These are phyloP conservation scores for Rousettus madagascariensis DNA, from an alignment of 2,797 vertebrate species.

Conservation along the genomic window DNA sequence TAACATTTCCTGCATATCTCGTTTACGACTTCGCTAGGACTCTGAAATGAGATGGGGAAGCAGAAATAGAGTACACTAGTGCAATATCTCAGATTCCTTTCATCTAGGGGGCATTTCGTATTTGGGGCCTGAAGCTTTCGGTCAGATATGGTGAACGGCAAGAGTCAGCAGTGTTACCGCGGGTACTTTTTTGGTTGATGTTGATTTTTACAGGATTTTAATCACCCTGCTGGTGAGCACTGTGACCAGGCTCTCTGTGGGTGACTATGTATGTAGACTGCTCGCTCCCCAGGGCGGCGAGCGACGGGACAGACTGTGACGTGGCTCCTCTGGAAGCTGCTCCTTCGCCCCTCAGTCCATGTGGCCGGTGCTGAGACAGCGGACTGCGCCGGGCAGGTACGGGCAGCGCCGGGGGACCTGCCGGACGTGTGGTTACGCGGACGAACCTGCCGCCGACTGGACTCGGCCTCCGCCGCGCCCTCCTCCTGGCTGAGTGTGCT, in stretches of 20 bases:
- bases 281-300: not conserved
- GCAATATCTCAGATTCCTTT: constrained; percentile 70
- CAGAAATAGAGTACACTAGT: constrained; percentile 73
- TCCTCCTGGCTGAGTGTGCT: constrained; percentile 54
- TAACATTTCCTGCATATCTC: constrained; percentile 70
- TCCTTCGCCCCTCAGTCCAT: constrained; percentile 45
- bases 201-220: not conserved
- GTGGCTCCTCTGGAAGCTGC: constrained; percentile 70
- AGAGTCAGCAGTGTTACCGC: constrained; percentile 66
- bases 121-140: constrained; percentile 63
- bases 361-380: constrained; percentile 28
- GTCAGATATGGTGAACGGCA: constrained; percentile 49
- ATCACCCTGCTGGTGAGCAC: constrained; percentile 18
- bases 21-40: constrained; percentile 79
- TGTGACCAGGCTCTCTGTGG: not conserved
- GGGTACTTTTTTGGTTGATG: constrained; percentile 4
- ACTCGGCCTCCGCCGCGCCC: not conserved
- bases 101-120: constrained; percentile 68
- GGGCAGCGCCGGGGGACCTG: too few relatives aligned
- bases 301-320: constrained; percentile 72
- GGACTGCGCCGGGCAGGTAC: not conserved
- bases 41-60: constrained; percentile 75
- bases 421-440: not conserved
- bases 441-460: not conserved
- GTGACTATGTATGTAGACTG: constrained; percentile 24